Base-by-base conservation (phyloP, 2,797 vertebrate species). In the Furcifer pardalis region DNA sequence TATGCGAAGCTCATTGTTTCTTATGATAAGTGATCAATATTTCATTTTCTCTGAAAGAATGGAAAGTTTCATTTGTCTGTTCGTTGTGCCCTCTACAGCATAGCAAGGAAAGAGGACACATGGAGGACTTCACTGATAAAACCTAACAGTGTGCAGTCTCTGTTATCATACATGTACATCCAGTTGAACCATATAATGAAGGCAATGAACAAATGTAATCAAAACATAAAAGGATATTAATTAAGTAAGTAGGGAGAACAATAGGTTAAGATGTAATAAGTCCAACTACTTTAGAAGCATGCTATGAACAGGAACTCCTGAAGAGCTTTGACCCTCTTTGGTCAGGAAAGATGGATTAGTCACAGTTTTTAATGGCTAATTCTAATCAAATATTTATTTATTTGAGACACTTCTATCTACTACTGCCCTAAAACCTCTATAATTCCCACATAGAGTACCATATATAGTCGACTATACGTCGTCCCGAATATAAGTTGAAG, bases 21-120 rank as follows among this genome's bases (percentile, higher is more conserved):
- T 94, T 95, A 96, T 94, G 95, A 95, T 97, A 96, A 96, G 97
- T 97, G 97, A 97, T 98, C 97, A 97, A 97, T 98, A 97, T 97
- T 98, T 97, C 97, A 98, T 98, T 98, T 98, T 98, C 97, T 97
- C 91, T 88, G 93, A 93, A 96, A 95, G 95, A 95, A 89, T 93
- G 93, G 93, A 93, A 95, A 93, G 93, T 95, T 95, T 92, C 89
- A 90, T 90, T 93, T 93, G 92, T 93, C 93, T 94, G 86, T 95
- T 94, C 90, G 77, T 91, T 83, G 86, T 87, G 90, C 71, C 82
- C 93, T 91, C 89, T 81, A 82, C 81, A 87, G 91, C 91, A 90
- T 88, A 93, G 87, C 90, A 92, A 93, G 92, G 90, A 81, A 90
- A 87, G 80, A 85, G 46, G 59, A 81, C 71, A 77, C 86, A 65